Percentiles rank a stretch among this genome's conserved stretches.
Evolutionary conservation across 2,797 vertebrate species (phyloP).

Genomic region (Antennarius maculatus): DNA sequence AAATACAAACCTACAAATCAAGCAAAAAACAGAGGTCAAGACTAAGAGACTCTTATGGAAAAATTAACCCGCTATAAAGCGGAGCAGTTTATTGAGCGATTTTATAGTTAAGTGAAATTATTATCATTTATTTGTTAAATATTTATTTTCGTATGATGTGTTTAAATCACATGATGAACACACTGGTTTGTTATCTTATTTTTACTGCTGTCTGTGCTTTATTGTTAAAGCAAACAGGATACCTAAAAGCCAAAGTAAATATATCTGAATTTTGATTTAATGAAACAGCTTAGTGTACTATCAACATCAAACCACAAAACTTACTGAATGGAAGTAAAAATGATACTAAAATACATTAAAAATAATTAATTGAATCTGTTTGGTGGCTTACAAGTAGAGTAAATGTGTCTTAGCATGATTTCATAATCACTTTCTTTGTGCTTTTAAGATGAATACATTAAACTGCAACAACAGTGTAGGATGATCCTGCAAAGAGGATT

Average conservation of each 20-base stretch:
- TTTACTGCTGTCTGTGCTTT: too few relatives aligned
- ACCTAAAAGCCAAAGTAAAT: not conserved
- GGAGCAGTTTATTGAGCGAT: not conserved
- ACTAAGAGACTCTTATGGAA: constrained; percentile 3
- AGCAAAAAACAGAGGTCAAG: not conserved
- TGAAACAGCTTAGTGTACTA: not conserved
- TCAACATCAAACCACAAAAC: not conserved
- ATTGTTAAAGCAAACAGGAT: too few relatives aligned
- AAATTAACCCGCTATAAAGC: not conserved
- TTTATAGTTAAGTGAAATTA: not conserved
- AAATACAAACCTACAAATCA: not conserved
- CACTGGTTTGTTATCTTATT: not conserved
- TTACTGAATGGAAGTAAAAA: not conserved
- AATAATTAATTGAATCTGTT: not conserved
- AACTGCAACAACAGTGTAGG: not conserved
- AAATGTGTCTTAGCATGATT: not conserved
- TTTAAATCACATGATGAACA: not conserved
- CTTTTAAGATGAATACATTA: not conserved
- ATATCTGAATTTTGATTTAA: too few relatives aligned
- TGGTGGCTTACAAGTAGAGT: not conserved
- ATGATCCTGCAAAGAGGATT: not conserved
- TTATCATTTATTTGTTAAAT: not conserved
- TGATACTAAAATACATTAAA: not conserved
- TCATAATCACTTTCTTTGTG: not conserved
- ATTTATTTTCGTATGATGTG: not conserved